Conservation (phyloP, 1,140 invertebrate species). For the Cardiocondyla obscurior region DNA sequence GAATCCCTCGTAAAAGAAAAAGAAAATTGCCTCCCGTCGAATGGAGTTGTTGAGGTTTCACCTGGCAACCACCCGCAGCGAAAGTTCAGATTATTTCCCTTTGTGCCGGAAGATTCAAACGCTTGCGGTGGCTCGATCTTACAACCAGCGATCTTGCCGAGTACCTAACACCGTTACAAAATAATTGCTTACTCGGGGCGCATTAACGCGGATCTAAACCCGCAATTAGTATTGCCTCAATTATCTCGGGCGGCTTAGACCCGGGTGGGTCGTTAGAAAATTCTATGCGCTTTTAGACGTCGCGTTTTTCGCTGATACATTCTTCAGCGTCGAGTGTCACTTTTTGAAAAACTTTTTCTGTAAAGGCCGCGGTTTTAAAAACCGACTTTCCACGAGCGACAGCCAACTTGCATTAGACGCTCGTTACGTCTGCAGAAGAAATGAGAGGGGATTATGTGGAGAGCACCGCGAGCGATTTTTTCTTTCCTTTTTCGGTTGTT, state of each 20-base stretch:
- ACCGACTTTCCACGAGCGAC: conserved; percentile 9
- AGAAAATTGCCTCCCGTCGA: conserved; percentile 1
- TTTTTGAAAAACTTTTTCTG: not conserved
- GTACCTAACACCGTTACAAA: no score
- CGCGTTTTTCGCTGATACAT: not conserved
- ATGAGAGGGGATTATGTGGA: not conserved
- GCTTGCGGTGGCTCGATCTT: not conserved
- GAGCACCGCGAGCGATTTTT: conserved; percentile 19
- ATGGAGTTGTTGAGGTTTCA: not conserved
- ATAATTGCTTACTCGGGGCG: not conserved
- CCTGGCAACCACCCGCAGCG: no score
- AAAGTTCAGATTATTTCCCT: not conserved
- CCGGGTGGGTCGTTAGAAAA: not conserved
- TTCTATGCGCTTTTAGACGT: not conserved
- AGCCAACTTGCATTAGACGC: conserved; percentile 12
- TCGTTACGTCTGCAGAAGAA: conserved; percentile 19
- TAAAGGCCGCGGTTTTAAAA: not conserved
- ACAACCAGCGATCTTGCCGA: not conserved
- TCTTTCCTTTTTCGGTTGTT: no score
- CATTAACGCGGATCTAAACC: not conserved
- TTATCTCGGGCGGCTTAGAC: not conserved
- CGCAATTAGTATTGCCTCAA: not conserved
- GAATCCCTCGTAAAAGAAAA: not conserved
- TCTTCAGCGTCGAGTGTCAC: conserved; percentile 3
- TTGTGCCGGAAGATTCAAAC: not conserved